Conservation (phyloP, 2,797 vertebrate genomes). For the Tinamus major region DNA sequence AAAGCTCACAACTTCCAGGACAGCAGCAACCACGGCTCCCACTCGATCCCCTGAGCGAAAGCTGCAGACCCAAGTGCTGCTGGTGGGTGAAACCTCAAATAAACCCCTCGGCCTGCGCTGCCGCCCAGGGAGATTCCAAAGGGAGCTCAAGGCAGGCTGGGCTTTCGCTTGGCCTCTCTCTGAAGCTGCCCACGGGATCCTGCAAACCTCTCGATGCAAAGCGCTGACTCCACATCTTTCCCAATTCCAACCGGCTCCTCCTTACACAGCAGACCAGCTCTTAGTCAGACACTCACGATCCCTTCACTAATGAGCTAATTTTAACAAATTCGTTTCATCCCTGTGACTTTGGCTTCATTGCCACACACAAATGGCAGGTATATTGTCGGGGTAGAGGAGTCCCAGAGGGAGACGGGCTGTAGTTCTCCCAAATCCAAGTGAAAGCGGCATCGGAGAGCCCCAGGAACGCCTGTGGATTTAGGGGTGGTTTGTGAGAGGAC, state of each 20-base stretch:
- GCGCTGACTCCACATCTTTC: not conserved
- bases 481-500: slow-evolving; percentile 15
- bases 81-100: rapidly evolving
- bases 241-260: not conserved
- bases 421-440: slow-evolving; percentile 11
- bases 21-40: rapidly evolving
- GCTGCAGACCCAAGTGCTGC: not conserved
- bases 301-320: not conserved
- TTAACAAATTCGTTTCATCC: not conserved
- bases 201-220: not conserved
- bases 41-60: not conserved
- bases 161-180: not conserved
- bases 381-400: not conserved
- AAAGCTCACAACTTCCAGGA: not conserved
- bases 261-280: not conserved
- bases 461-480: not conserved
- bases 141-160: not conserved
- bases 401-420: not conserved
- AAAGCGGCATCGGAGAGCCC: not conserved
- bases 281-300: not conserved
- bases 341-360: not conserved
- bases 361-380: not conserved
- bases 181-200: not conserved
- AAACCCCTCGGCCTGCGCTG: rapidly evolving
- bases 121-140: rapidly evolving